A percentile compares a stretch with the other conserved stretches of the same genome.
Conservation (phyloP, 2,888 invertebrate species). For the Eristalis tenax region DNA sequence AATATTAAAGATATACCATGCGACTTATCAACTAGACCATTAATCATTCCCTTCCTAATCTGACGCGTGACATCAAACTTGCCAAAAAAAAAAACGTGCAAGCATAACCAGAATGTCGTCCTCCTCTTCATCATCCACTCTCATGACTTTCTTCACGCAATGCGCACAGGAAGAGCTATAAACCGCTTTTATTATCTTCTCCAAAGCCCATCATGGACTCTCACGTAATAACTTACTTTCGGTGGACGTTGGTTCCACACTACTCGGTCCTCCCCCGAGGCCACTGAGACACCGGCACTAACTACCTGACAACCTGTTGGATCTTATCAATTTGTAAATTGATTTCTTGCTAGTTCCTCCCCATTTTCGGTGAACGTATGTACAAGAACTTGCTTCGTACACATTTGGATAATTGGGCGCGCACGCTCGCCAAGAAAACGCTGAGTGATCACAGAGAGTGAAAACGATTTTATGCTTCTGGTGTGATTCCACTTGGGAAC, state of each 20-base stretch:
- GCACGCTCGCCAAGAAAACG: neutral
- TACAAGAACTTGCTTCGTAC: slow-evolving; percentile 3
- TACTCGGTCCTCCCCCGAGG: slow-evolving; percentile 7
- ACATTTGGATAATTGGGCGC: slow-evolving; percentile 21
- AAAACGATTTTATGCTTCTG: slow-evolving; percentile 24
- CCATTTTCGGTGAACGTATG: neutral
- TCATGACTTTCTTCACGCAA: slow-evolving; percentile 22
- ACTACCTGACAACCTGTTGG: slow-evolving; percentile 52
- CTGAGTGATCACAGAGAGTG: slow-evolving; percentile 11
- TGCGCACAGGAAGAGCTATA: slow-evolving; percentile 22
- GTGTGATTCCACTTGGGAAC: slow-evolving; percentile 22
- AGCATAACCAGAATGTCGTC: slow-evolving; percentile 4
- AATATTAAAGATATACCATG: slow-evolving; percentile 13
- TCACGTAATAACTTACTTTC: slow-evolving; percentile 57
- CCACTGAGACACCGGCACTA: slow-evolving; percentile 28
- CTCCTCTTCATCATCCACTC: slow-evolving; percentile 3
- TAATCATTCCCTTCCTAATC: slow-evolving; percentile 24
- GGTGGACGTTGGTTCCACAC: slow-evolving; percentile 14
- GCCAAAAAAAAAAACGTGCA: neutral
- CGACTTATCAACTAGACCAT: slow-evolving; percentile 37
- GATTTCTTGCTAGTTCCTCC: slow-evolving; percentile 31
- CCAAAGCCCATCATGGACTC: neutral
- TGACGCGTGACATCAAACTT: slow-evolving; percentile 34
- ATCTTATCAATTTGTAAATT: slow-evolving; percentile 59
- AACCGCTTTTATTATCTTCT: slow-evolving; percentile 33